Base-by-base conservation (phyloP, 2,797 vertebrate genomes). In the Sparus aurata region DNA sequence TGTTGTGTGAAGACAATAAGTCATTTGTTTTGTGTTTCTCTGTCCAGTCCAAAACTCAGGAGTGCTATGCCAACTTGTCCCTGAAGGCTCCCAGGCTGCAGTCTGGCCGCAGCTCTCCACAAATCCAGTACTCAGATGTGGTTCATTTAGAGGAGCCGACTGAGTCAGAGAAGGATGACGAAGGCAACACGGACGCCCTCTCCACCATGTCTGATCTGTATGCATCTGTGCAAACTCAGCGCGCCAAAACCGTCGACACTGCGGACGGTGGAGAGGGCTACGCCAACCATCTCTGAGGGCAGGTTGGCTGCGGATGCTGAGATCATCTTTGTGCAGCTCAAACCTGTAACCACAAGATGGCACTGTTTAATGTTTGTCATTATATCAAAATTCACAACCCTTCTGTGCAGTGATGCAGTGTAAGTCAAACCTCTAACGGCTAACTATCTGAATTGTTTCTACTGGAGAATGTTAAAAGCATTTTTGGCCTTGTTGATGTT, bases 21-120 rank as follows among this genome's bases (percentile, higher is more conserved):
- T 30, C 15, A 13, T 27, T 9, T 43, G n/a, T 7, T 46, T 58
- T 75, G 58, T 80, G 16, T 84, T 41, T 80, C 12, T 72, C 73
- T 68, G 61, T 59, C 17, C 64, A 89, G 79, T 67, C 72, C 12
- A 86, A 83, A 75, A 74, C 47, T 43, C 87, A 93, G 80, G 95
- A 94, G 55, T 95, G 93, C 69, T 95, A 95, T 9, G 94, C 94
- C 50, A 95, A 95, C 87, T 83, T 95, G 83, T 82, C 84, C 43
- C 89, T 94, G 77, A 95, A 94, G 83, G 71, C 89, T 60, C 91
- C 93, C 25, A 86, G 85, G 68, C 17, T 25, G 2, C 77, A 76
- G 41, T 85, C 90, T 5, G 92, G 81, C 17, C 82, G 80, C 52
- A 86, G 79, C 79, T 92, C 93, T 64, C 86, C 93, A 10, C 83